Conservation (phyloP, 2,797 vertebrate genomes). For the Coreius guichenoti region DNA sequence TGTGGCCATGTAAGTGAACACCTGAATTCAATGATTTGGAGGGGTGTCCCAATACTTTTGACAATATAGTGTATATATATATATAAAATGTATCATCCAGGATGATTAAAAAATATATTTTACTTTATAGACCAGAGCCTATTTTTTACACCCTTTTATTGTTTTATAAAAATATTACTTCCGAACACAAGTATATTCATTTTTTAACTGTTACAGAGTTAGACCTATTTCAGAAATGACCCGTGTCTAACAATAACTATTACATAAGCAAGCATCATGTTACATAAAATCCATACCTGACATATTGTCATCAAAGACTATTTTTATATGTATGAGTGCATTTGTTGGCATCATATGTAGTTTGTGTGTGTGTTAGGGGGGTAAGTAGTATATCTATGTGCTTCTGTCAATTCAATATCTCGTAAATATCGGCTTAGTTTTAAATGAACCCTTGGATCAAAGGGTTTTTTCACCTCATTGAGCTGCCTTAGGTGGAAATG, state of each 20-base stretch:
- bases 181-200: not conserved
- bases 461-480: constrained; percentile 16
- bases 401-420: constrained; percentile 15
- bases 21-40: too few species aligned
- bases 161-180: not conserved
- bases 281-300: constrained; percentile 25
- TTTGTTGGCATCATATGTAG: not conserved
- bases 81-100: too few species aligned
- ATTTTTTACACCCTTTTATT: not conserved
- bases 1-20: too few species aligned
- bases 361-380: not conserved
- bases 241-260: constrained; percentile 17
- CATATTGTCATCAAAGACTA: constrained; percentile 17
- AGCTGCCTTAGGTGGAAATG: constrained; percentile 49
- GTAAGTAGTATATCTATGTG: not conserved
- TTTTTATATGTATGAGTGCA: constrained; percentile 11
- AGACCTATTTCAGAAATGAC: not conserved
- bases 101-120: too few species aligned
- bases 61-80: too few species aligned
- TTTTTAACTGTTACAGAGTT: not conserved
- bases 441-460: constrained; percentile 15
- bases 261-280: constrained; percentile 27
- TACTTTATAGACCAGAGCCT: not conserved
- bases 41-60: too few species aligned
- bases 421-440: not conserved